phyloP scores from a whole-genome alignment of 2,888 invertebrate species.

The Bimastos eiseni region DNA sequence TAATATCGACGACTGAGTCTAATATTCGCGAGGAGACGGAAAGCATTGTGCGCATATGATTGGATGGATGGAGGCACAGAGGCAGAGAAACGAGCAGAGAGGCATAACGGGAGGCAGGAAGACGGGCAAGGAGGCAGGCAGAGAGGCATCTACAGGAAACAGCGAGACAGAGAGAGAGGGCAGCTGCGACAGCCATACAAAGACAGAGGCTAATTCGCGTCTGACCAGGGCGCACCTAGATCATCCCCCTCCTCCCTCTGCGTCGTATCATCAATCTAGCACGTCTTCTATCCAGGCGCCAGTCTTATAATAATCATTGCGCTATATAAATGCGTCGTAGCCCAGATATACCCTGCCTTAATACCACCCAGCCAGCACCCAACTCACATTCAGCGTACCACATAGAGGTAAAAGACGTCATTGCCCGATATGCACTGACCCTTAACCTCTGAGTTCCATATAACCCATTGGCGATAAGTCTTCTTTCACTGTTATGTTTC shows the following conservation, averaged over 20 bases:
- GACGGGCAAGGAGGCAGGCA: too few species aligned
- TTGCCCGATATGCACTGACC: not conserved
- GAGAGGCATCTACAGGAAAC: too few species aligned
- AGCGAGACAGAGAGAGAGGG: not conserved
- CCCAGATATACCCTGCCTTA: not conserved
- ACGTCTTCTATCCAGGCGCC: not conserved
- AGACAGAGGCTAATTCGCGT: not conserved
- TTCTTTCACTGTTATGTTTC: not conserved
- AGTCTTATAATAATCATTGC: not conserved
- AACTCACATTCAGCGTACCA: not conserved
- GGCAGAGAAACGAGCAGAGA: not conserved
- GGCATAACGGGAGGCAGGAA: not conserved
- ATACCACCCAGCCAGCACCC: not conserved
- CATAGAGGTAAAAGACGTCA: not conserved
- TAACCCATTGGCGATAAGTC: not conserved
- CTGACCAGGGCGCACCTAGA: not conserved
- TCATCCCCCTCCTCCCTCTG: not conserved
- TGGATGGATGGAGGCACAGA: not conserved
- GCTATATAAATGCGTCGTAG: not conserved
- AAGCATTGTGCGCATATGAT: not conserved
- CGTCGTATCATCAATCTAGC: not conserved
- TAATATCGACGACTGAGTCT: slow-evolving; percentile 13
- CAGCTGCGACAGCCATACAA: not conserved
- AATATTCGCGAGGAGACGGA: slow-evolving; percentile 5
- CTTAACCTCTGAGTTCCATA: not conserved